These are phyloP conservation scores for Sphaerophoria taeniata DNA, from an alignment of 2,888 invertebrate species.

Conservation along the genomic window DNA sequence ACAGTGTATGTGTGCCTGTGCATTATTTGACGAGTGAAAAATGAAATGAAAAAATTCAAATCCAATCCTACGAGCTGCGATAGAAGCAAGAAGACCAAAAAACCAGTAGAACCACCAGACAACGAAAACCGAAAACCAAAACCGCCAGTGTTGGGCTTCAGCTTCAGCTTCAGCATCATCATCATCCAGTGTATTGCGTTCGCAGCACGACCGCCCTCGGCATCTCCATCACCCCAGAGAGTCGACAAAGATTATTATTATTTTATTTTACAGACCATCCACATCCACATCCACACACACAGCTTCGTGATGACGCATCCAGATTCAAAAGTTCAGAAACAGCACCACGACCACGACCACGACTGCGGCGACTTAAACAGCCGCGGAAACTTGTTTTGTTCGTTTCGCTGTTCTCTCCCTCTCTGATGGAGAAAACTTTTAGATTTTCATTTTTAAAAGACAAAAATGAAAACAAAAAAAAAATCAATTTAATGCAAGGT, in stretches of 20 bases:
- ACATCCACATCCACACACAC: constrained; percentile 35
- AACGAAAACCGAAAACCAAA: constrained; percentile 30
- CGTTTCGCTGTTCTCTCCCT: neutral
- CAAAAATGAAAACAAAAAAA: no score
- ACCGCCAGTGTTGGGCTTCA: neutral
- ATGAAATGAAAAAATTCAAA: constrained; percentile 26
- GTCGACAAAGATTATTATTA: neutral
- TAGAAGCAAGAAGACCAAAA: constrained; percentile 33
- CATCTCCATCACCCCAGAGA: constrained; percentile 26
- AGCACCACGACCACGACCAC: constrained; percentile 5
- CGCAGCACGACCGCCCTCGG: constrained; percentile 7
- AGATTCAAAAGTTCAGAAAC: constrained; percentile 32
- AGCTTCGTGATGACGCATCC: constrained; percentile 61
- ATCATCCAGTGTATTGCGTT: constrained; percentile 23
- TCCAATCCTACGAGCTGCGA: constrained; percentile 30
- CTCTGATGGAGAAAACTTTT: constrained; percentile 46
- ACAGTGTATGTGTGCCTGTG: constrained; percentile 6
- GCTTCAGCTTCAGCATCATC: constrained; percentile 48
- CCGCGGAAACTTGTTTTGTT: constrained; percentile 63
- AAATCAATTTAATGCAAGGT: constrained; percentile 5
- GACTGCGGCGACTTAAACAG: constrained; percentile 39
- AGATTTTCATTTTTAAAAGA: constrained; percentile 41
- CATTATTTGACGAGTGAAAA: constrained; percentile 31
- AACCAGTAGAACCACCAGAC: constrained; percentile 51
- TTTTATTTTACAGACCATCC: neutral